Conservation (phyloP, 2,113 vertebrate species). For the Pycnonotus jocosus region DNA sequence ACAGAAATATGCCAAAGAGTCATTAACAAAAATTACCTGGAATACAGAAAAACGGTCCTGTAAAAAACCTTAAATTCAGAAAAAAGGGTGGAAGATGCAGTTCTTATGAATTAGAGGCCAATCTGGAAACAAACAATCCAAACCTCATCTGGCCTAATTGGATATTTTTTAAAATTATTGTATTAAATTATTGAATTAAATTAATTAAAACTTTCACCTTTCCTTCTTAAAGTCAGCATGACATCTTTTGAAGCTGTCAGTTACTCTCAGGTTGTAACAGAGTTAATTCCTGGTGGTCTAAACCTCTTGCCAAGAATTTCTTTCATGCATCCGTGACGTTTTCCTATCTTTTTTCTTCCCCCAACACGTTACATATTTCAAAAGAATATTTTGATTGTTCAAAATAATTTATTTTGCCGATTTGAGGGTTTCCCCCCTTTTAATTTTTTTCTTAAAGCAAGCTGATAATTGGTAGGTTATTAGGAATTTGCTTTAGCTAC, state of each 20-base stretch:
- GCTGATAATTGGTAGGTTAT: not conserved
- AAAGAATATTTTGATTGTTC: not conserved
- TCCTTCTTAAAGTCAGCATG: not conserved
- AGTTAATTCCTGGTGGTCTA: slow-evolving; percentile 39
- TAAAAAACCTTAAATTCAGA: not conserved
- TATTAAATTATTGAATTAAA: not conserved
- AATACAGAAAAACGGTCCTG: not conserved
- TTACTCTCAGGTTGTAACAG: not conserved
- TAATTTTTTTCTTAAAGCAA: not conserved
- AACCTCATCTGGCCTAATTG: not conserved
- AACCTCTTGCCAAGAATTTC: slow-evolving; percentile 23
- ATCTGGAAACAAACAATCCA: not conserved
- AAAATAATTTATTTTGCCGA: not conserved
- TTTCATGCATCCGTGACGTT: not conserved
- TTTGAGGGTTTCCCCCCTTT: fast-evolving
- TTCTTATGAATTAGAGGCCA: not conserved
- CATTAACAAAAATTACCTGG: not conserved
- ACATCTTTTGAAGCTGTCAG: not conserved
- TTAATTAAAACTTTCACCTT: not conserved
- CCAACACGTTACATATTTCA: not conserved
- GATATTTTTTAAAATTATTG: not conserved
- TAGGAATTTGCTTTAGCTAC: not conserved
- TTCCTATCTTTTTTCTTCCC: not conserved
- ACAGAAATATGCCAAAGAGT: not conserved
- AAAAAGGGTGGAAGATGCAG: not conserved